phyloP scores from a whole-genome alignment of 2,888 invertebrate genomes.

The Dasypogon diadema region DNA sequence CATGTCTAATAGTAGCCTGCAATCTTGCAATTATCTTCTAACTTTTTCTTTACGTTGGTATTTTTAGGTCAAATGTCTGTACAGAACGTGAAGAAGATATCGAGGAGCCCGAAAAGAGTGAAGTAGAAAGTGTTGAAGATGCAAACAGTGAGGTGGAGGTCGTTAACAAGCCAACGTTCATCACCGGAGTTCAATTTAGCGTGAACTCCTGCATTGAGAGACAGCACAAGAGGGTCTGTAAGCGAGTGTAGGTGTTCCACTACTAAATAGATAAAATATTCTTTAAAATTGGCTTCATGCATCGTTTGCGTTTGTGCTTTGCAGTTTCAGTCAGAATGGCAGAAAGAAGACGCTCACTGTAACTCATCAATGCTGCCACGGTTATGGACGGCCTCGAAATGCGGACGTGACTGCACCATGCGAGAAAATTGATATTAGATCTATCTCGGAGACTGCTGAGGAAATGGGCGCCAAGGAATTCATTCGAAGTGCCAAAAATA shows the following conservation, averaged over 20 bases:
- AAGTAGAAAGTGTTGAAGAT: constrained; percentile 59
- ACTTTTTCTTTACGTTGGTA: too few species aligned
- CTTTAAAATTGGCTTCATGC: not conserved
- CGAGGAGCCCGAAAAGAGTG: constrained; percentile 57
- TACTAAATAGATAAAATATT: not conserved
- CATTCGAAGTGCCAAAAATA: constrained; percentile 70
- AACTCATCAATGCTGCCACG: constrained; percentile 78
- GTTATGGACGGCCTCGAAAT: constrained; percentile 70
- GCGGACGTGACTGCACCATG: constrained; percentile 69
- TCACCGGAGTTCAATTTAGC: constrained; percentile 66
- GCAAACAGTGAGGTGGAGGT: constrained; percentile 46
- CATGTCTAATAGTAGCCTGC: not conserved
- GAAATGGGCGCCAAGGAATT: constrained; percentile 74
- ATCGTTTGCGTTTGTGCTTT: not conserved
- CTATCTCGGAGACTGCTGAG: constrained; percentile 71
- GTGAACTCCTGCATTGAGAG: constrained; percentile 68
- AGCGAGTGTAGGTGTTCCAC: constrained; percentile 65
- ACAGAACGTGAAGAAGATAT: constrained; percentile 72
- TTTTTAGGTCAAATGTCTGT: constrained; percentile 76
- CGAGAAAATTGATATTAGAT: constrained; percentile 72
- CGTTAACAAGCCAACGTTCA: constrained; percentile 57
- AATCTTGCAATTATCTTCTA: not conserved
- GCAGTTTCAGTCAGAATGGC: constrained; percentile 72
- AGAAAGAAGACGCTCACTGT: constrained; percentile 74
- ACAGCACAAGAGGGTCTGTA: constrained; percentile 67